A percentile compares a stretch with the other conserved stretches of the same genome.
phyloP scores from a whole-genome alignment of 2,113 vertebrate species.

The Pygoscelis adeliae region DNA sequence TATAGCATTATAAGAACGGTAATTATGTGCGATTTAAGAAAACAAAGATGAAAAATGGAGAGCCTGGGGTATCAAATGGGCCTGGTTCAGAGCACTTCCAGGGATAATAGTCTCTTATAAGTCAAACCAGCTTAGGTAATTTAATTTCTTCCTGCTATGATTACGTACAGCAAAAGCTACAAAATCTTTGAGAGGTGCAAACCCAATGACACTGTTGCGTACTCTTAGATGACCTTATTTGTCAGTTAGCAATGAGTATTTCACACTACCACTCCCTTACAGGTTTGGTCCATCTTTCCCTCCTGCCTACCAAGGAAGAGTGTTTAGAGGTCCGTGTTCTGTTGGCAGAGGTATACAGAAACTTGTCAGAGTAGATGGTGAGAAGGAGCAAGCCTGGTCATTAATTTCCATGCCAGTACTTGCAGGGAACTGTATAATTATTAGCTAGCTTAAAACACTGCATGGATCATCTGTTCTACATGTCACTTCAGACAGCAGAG shows the following conservation, averaged over 20 bases:
- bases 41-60: not conserved
- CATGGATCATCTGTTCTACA: not conserved
- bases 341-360: not conserved
- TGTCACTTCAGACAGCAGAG: not conserved
- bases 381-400: not conserved
- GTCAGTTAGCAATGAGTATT: not conserved
- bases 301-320: not conserved
- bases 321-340: not conserved
- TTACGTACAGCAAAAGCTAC: not conserved
- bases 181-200: not conserved
- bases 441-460: not conserved
- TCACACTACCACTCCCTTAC: not conserved
- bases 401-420: not conserved
- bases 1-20: not conserved
- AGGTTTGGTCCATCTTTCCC: not conserved
- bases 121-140: not conserved
- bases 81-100: not conserved
- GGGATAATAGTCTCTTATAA: not conserved
- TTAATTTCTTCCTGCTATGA: constrained; percentile 11
- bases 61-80: not conserved
- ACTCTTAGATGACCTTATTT: not conserved
- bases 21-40: not conserved
- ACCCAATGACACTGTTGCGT: not conserved
- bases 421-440: not conserved
- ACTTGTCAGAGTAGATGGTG: not conserved